Evolutionary conservation across 2,888 invertebrate species (phyloP).

Genomic region (Erynnis tages): DNA sequence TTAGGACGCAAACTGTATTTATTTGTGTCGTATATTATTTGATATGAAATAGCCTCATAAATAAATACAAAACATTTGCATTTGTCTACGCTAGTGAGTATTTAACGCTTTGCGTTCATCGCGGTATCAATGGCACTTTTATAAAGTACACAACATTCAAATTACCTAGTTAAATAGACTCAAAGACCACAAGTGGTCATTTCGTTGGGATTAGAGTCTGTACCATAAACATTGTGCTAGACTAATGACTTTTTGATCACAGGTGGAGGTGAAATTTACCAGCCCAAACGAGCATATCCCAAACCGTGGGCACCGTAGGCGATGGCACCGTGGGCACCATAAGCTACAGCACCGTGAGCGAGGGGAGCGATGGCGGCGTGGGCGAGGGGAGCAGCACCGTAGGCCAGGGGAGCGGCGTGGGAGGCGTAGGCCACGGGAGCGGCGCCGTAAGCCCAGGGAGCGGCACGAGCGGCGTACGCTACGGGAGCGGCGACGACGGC

Average conservation of each 20-base stretch:
- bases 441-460: slow-evolving; percentile 49
- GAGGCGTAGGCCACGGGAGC: slow-evolving; percentile 43
- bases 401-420: slow-evolving; percentile 37
- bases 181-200: not conserved
- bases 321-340: slow-evolving; percentile 33
- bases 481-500: slow-evolving; percentile 34
- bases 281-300: slow-evolving; percentile 35
- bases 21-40: not conserved
- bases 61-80: not conserved
- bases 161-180: slow-evolving; percentile 2
- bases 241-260: slow-evolving; percentile 2
- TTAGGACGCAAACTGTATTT: not conserved
- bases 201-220: slow-evolving; percentile 8
- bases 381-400: slow-evolving; percentile 36
- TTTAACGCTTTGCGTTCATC: not conserved
- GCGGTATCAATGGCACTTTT: too few species aligned
- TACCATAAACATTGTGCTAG: not conserved
- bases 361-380: slow-evolving; percentile 42
- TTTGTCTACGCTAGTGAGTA: slow-evolving; percentile 17
- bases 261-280: slow-evolving; percentile 10
- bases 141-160: too few species aligned
- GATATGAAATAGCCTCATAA: not conserved
- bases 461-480: slow-evolving; percentile 48
- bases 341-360: slow-evolving; percentile 39
- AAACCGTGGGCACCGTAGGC: slow-evolving; percentile 36